These are phyloP conservation scores for Orycteropus afer DNA, from an alignment of 2,113 vertebrate genomes.

Conservation along the genomic window DNA sequence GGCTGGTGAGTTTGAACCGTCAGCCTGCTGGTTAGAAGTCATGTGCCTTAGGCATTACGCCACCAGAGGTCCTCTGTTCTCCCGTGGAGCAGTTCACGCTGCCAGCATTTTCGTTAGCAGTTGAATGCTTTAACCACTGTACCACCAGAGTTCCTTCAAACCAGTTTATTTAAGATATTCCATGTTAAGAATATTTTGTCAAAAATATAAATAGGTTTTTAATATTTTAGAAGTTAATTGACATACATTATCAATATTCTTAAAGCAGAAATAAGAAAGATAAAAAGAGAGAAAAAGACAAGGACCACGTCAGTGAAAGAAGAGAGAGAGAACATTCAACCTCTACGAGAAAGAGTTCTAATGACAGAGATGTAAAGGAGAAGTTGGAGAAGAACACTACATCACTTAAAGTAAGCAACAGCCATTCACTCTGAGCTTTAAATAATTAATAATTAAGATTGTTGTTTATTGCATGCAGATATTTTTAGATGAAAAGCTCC, in stretches of 20 bases:
- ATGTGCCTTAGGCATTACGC: too few relatives aligned
- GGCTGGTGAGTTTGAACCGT: too few relatives aligned
- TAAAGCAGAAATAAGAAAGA: slow-evolving; percentile 91
- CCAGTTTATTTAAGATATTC: slow-evolving; percentile 11
- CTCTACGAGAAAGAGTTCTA: slow-evolving; percentile 91
- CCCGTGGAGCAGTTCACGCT: too few relatives aligned
- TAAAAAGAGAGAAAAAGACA: slow-evolving; percentile 89
- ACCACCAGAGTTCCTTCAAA: too few relatives aligned
- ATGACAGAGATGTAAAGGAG: slow-evolving; percentile 89
- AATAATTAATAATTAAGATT: slow-evolving; percentile 6
- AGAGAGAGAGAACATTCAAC: slow-evolving; percentile 88
- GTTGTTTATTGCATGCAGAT: neutral
- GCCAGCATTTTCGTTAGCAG: too few relatives aligned
- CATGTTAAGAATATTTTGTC: slow-evolving; percentile 24
- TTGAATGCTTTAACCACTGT: too few relatives aligned
- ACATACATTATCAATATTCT: slow-evolving; percentile 34
- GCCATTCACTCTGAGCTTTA: neutral
- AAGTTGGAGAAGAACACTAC: slow-evolving; percentile 83
- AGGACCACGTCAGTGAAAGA: slow-evolving; percentile 89
- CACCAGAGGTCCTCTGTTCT: too few relatives aligned
- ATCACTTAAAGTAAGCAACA: slow-evolving; percentile 83
- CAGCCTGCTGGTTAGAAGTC: too few relatives aligned
- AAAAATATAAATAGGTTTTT: neutral
- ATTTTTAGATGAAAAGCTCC: neutral
- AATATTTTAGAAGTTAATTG: slow-evolving; percentile 45